Conservation (phyloP, 2,797 vertebrate genomes). For the Notolabrus celidotus region DNA sequence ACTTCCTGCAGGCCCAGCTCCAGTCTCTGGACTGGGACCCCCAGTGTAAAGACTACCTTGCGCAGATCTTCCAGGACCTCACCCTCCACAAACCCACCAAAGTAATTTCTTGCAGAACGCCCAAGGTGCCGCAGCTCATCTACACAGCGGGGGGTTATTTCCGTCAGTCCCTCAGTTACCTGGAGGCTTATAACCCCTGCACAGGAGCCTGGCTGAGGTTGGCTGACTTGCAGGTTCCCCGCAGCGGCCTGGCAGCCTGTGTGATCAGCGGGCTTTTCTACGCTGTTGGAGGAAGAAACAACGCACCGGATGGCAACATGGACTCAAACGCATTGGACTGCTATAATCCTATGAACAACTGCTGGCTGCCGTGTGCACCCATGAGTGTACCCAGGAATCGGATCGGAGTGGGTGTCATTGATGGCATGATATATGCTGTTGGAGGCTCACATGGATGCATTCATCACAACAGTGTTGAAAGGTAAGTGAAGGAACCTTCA, state of each 20-base stretch:
- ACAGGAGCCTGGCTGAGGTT: constrained; percentile 88
- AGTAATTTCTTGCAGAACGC: constrained; percentile 85
- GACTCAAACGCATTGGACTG: constrained; percentile 93
- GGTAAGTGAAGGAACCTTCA: constrained; percentile 75
- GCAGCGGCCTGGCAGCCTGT: constrained; percentile 92
- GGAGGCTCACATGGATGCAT: constrained; percentile 95
- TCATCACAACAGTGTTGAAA: constrained; percentile 94
- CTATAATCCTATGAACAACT: constrained; percentile 96
- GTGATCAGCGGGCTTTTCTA: constrained; percentile 95
- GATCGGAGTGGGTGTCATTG: constrained; percentile 94
- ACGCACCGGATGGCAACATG: constrained; percentile 93
- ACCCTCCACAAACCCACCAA: constrained; percentile 92
- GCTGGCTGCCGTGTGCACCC: constrained; percentile 91
- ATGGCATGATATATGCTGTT: constrained; percentile 93
- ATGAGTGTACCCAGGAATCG: constrained; percentile 95
- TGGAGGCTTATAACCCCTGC: constrained; percentile 92
- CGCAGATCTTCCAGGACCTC: constrained; percentile 94
- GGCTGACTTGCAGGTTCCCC: constrained; percentile 91
- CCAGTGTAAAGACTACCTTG: constrained; percentile 94
- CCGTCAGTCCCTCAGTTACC: constrained; percentile 90
- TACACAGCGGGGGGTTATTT: constrained; percentile 94
- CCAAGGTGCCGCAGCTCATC: constrained; percentile 93
- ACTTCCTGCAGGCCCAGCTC: constrained; percentile 94
- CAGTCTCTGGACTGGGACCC: constrained; percentile 92
- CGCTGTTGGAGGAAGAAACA: constrained; percentile 93